A percentile compares a stretch with the other conserved stretches of the same genome.
Evolutionary conservation across 2,888 invertebrate genomes (phyloP).

Genomic region (Tortrix viridana): DNA sequence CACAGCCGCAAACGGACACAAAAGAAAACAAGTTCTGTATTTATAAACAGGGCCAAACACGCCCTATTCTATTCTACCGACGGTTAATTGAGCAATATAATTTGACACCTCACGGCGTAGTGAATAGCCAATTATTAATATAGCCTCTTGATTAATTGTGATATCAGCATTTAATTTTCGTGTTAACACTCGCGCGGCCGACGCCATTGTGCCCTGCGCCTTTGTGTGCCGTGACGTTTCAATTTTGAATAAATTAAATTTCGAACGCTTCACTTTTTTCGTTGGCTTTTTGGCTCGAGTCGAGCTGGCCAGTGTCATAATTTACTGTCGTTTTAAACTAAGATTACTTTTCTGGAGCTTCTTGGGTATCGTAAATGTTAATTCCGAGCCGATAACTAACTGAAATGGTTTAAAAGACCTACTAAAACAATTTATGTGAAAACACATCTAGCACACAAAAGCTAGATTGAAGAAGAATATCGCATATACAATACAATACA

Average conservation of each 20-base stretch:
- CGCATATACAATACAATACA: slow-evolving; percentile 7
- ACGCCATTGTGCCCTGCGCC: slow-evolving; percentile 75
- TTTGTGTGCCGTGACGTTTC: slow-evolving; percentile 83
- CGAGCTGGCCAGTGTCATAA: slow-evolving; percentile 76
- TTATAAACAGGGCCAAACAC: slow-evolving; percentile 68
- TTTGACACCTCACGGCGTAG: slow-evolving; percentile 81
- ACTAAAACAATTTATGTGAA: no score
- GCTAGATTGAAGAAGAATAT: slow-evolving; percentile 9
- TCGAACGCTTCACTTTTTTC: slow-evolving; percentile 82
- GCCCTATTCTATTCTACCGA: slow-evolving; percentile 77
- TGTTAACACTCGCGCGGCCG: slow-evolving; percentile 77
- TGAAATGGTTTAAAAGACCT: no score
- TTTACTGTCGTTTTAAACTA: slow-evolving; percentile 74
- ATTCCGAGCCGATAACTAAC: neutral
- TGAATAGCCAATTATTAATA: slow-evolving; percentile 84
- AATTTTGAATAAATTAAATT: slow-evolving; percentile 85
- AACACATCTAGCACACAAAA: slow-evolving; percentile 3
- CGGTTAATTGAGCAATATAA: slow-evolving; percentile 83
- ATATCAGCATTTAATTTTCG: slow-evolving; percentile 85
- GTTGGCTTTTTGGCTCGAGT: slow-evolving; percentile 62
- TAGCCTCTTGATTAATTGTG: slow-evolving; percentile 83
- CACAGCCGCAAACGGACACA: slow-evolving; percentile 22
- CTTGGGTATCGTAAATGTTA: neutral
- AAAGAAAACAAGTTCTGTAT: slow-evolving; percentile 48
- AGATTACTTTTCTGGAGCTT: slow-evolving; percentile 66